phyloP scores from a whole-genome alignment of 2,888 invertebrate species.

The Cerastoderma edule region DNA sequence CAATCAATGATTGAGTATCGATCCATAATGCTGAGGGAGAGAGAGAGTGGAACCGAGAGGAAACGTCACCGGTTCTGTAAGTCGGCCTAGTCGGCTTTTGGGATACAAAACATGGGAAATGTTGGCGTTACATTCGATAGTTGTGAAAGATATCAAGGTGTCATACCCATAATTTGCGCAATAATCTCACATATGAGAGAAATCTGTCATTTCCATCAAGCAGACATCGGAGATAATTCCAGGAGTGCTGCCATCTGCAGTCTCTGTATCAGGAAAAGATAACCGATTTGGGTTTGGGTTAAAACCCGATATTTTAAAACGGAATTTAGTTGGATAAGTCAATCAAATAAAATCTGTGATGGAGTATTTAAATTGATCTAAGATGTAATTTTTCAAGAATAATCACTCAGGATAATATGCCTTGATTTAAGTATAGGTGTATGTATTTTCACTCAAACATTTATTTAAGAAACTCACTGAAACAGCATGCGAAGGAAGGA shows the following conservation, averaged over 20 bases:
- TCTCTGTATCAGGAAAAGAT: slow-evolving; percentile 48
- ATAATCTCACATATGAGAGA: slow-evolving; percentile 20
- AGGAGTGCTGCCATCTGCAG: slow-evolving; percentile 60
- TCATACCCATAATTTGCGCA: slow-evolving; percentile 28
- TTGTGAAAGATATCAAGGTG: neutral
- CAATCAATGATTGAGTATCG: slow-evolving; percentile 20
- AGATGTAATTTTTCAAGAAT: too few species aligned
- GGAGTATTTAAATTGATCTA: too few species aligned
- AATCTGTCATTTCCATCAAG: slow-evolving; percentile 43
- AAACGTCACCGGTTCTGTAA: neutral
- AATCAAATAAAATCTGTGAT: too few species aligned
- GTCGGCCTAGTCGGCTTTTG: neutral
- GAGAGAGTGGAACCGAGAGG: slow-evolving; percentile 19
- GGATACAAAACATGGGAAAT: neutral
- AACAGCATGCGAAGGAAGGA: too few species aligned
- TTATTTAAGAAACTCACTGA: too few species aligned
- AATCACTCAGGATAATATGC: too few species aligned
- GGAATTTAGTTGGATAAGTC: too few species aligned
- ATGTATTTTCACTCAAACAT: too few species aligned
- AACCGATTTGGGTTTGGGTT: slow-evolving; percentile 20
- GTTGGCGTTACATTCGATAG: neutral
- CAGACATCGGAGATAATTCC: slow-evolving; percentile 57
- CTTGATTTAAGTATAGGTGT: too few species aligned
- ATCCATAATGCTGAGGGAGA: too few species aligned
- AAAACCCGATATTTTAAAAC: neutral